Evolutionary conservation across 2,888 invertebrate species (phyloP).

Genomic region (Flexamia atlantica): DNA sequence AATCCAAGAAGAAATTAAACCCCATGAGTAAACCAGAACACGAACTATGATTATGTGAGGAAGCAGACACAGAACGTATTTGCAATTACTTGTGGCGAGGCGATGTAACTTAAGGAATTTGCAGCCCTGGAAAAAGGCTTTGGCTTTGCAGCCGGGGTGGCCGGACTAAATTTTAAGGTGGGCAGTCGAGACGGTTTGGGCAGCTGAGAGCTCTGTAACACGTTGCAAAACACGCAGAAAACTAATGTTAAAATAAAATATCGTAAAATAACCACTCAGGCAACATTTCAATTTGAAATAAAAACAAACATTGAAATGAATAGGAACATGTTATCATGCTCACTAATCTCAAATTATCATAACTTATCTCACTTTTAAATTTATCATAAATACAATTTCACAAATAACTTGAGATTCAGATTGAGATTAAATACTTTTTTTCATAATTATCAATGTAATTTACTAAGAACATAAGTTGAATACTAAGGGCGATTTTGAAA

Average conservation of each 20-base stretch:
- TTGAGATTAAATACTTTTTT: no score
- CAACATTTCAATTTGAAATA: background rate
- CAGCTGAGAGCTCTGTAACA: slow-evolving; percentile 19
- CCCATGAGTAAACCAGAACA: slow-evolving; percentile 28
- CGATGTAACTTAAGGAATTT: slow-evolving; percentile 11
- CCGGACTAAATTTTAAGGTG: slow-evolving; percentile 34
- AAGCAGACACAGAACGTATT: slow-evolving; percentile 30
- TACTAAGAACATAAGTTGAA: no score
- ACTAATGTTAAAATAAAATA: slow-evolving; percentile 21
- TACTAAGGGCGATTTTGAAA: background rate
- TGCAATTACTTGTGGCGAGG: slow-evolving; percentile 44
- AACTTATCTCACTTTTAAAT: background rate
- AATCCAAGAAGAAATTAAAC: slow-evolving; percentile 13
- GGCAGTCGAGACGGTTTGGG: slow-evolving; percentile 40
- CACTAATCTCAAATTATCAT: background rate
- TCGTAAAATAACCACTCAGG: slow-evolving; percentile 37
- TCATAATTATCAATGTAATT: no score
- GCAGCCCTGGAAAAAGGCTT: slow-evolving; percentile 6
- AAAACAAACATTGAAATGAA: no score
- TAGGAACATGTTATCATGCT: background rate
- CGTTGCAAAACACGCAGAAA: slow-evolving; percentile 48
- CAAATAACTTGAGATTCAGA: no score
- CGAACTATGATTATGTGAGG: slow-evolving; percentile 5
- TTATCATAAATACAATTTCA: no score
- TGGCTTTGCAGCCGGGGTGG: slow-evolving; percentile 19